These are phyloP conservation scores for Batillaria attramentaria DNA, from an alignment of 1,140 invertebrate genomes.

Conservation along the genomic window DNA sequence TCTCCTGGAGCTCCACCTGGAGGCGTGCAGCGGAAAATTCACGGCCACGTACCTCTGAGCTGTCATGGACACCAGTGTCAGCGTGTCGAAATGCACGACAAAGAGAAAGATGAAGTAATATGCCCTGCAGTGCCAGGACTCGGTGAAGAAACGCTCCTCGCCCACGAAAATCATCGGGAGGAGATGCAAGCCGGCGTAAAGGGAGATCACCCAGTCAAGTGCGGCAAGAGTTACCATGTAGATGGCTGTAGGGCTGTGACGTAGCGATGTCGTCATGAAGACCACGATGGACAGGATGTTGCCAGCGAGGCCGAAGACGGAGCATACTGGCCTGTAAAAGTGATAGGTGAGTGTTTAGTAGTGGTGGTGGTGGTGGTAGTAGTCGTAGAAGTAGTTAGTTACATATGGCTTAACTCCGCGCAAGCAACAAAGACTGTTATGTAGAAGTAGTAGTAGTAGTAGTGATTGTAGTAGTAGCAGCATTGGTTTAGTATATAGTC, in stretches of 20 bases:
- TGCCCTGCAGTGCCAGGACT: background rate
- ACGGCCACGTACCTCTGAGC: background rate
- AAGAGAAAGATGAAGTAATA: background rate
- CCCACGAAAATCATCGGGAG: background rate
- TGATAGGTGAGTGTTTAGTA: too few relatives aligned
- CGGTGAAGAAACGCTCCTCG: background rate
- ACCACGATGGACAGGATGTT: background rate
- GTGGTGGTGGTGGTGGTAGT: too few relatives aligned
- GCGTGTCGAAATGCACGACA: background rate
- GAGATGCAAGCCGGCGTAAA: background rate
- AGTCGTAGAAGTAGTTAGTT: too few relatives aligned
- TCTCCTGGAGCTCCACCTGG: background rate
- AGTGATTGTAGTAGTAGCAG: too few relatives aligned
- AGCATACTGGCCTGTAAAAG: background rate
- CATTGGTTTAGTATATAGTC: too few relatives aligned
- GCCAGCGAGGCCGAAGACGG: background rate
- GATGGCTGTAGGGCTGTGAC: background rate
- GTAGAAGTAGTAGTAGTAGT: too few relatives aligned
- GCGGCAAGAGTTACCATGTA: background rate
- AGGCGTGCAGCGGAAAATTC: background rate
- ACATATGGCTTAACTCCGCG: too few relatives aligned
- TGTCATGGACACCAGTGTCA: background rate
- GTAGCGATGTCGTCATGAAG: background rate
- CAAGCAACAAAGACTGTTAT: too few relatives aligned
- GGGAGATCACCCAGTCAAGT: background rate